A percentile compares a stretch with the other conserved stretches of the same genome.
These are phyloP conservation scores for Cosmopolites sordidus DNA, from an alignment of 2,888 invertebrate species.

Conservation along the genomic window DNA sequence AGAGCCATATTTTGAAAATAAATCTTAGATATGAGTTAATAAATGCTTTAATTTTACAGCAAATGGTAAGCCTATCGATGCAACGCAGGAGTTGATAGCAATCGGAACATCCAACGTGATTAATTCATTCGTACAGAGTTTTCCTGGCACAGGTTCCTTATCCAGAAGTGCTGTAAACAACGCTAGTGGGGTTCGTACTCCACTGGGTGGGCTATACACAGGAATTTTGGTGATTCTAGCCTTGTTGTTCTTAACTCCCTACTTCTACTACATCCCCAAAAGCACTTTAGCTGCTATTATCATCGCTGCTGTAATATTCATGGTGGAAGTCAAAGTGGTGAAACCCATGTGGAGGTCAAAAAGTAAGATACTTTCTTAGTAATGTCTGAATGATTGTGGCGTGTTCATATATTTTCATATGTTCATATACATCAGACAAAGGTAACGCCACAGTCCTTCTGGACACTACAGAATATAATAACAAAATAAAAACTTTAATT, in stretches of 20 bases:
- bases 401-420: too few species aligned
- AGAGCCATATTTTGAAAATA: not conserved
- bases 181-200: constrained; percentile 83
- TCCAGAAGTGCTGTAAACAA: constrained; percentile 86
- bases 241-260: constrained; percentile 80
- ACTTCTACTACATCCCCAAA: constrained; percentile 82
- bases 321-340: constrained; percentile 83
- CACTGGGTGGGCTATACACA: constrained; percentile 77
- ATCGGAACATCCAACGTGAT: constrained; percentile 76
- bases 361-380: constrained; percentile 59
- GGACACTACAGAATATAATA: too few species aligned
- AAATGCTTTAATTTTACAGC: constrained; percentile 44
- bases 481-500: too few species aligned
- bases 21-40: too few species aligned
- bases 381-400: too few species aligned
- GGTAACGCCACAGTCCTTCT: too few species aligned
- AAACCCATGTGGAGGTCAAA: constrained; percentile 86
- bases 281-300: constrained; percentile 84
- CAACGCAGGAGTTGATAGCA: constrained; percentile 87
- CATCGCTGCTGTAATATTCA: constrained; percentile 86
- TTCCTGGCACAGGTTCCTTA: constrained; percentile 79
- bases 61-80: constrained; percentile 76
- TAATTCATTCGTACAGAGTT: constrained; percentile 82
- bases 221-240: constrained; percentile 77
- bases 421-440: too few species aligned